Evolutionary conservation across 2,113 vertebrate species (phyloP).

Genomic region (Kryptolebias marmoratus): DNA sequence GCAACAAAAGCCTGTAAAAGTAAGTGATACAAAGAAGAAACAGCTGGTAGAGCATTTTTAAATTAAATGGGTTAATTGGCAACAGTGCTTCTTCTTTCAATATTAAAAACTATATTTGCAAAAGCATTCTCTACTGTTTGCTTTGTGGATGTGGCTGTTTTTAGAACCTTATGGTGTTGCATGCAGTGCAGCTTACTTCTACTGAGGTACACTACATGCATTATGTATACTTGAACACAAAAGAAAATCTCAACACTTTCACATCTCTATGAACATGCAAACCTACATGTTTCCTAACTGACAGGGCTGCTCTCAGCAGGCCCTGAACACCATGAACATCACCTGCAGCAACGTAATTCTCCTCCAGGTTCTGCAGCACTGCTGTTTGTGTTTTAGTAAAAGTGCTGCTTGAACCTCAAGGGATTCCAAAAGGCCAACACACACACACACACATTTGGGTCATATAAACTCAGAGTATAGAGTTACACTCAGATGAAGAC

Average conservation of each 20-base stretch:
- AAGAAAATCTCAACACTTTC: not conserved
- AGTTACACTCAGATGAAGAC: not conserved
- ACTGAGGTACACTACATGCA: not conserved
- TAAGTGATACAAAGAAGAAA: too few species aligned
- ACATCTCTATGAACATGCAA: not conserved
- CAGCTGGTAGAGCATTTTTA: too few species aligned
- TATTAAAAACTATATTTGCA: not conserved
- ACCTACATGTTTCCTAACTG: not conserved
- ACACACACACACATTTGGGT: slow-evolving; percentile 12
- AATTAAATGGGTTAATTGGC: too few species aligned
- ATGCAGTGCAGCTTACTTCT: not conserved
- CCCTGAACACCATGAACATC: slow-evolving; percentile 40
- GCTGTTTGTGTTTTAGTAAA: slow-evolving; percentile 52
- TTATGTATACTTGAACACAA: not conserved
- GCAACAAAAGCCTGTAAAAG: too few species aligned
- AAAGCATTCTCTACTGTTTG: not conserved
- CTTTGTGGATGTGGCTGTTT: not conserved
- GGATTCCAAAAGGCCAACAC: slow-evolving; percentile 23
- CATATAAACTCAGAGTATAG: not conserved
- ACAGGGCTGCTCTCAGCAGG: slow-evolving; percentile 22
- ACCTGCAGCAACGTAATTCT: slow-evolving; percentile 39
- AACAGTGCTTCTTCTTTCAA: not conserved
- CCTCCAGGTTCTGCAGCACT: slow-evolving; percentile 34
- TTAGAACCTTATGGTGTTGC: too few species aligned
- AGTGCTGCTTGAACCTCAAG: slow-evolving; percentile 55